Base-by-base conservation (phyloP, 1,140 invertebrate species). In the Idris sp. region DNA sequence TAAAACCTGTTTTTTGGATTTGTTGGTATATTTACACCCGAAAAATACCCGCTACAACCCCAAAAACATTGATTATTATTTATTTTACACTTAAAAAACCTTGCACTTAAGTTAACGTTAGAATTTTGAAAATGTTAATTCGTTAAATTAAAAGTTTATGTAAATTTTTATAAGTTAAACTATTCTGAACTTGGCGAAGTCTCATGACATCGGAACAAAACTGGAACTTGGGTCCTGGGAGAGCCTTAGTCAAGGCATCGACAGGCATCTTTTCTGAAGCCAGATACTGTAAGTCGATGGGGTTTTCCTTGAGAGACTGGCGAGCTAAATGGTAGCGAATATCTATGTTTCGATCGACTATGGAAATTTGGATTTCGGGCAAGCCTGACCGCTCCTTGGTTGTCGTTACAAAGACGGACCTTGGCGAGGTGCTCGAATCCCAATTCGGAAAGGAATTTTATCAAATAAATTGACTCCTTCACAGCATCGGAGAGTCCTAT, bases 401-500 rank as follows among this genome's bases (percentile, higher is more conserved):
- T 58, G n/a, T 58, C 40, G 8, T 25, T 10, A 10, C 11, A 11
- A 4, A 58, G 13, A 14, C 33, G 5, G 10, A 10, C 4, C 3
- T 36, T 5, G 7, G 1, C 1, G 2, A 26, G 16, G 0, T 40
- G 2, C 0, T 3, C 1, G 3, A 18, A 36, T 6, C 31, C 36
- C 2, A 64, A 35, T 30, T 61, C 41, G 5, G 5, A 6, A 0
- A 44, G 3, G 6, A 59, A 18, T 7, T 5, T 22, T 1, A 1
- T 46, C 9, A 61, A 26, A 25, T 61, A 36, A 2, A 46, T 46
- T 0, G 25, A 19, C 13, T 54, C 67, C n/a, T 46, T 53, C 0
- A 51, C 7, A 3, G 54, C 44, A 0, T 58, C 51, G 0, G 44
- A 22, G 22, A 58, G 43, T 81, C 77, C n/a, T n/a, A n/a, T n/a